These are phyloP conservation scores for Eurypyga helias DNA, from an alignment of 2,113 vertebrate species.

Conservation along the genomic window DNA sequence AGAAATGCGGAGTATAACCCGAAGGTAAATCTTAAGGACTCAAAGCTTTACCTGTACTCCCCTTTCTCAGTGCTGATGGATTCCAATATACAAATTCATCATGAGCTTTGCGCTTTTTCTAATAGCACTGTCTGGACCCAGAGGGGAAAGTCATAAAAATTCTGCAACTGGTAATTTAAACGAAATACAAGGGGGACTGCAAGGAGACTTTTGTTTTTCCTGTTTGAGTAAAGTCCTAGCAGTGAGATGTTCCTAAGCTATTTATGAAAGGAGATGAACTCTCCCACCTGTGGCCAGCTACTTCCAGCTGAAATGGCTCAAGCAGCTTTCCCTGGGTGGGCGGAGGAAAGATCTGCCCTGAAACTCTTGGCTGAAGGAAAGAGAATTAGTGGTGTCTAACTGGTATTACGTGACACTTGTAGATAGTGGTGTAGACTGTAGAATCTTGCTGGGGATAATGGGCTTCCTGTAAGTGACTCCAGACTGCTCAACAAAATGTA, in stretches of 20 bases:
- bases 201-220: not conserved
- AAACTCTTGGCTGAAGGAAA: not conserved
- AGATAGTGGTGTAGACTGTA: not conserved
- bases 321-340: not conserved
- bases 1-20: slow-evolving; percentile 99
- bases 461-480: not conserved
- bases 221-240: not conserved
- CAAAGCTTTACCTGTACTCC: not conserved
- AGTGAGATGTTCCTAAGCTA: not conserved
- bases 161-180: not conserved
- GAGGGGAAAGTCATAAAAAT: not conserved
- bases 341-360: not conserved
- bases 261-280: not conserved
- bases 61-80: not conserved
- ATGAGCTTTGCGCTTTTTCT: not conserved
- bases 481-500: not conserved
- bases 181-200: not conserved
- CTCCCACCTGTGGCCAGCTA: not conserved
- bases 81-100: not conserved
- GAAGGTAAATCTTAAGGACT: slow-evolving; percentile 79
- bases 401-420: not conserved
- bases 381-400: not conserved
- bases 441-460: not conserved
- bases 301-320: not conserved
- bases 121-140: not conserved